These are phyloP conservation scores for Zaprionus camerounensis DNA, from an alignment of 1,140 invertebrate species.

Conservation along the genomic window DNA sequence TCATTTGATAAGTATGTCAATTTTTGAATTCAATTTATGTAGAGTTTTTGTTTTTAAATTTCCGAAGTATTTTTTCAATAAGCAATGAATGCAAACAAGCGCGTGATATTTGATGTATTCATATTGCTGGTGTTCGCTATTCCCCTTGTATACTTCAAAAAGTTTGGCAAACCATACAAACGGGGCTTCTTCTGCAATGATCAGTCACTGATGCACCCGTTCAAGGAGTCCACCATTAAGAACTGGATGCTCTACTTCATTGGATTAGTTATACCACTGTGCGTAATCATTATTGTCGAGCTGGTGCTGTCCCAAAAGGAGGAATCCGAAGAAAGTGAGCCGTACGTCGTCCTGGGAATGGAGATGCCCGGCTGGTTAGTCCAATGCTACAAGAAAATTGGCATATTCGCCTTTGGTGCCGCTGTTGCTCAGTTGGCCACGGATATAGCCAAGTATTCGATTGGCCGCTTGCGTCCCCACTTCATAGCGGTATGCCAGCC, in stretches of 20 bases:
- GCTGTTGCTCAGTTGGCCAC: constrained; percentile 92
- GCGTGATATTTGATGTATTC: too few relatives aligned
- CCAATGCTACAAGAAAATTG: constrained; percentile 90
- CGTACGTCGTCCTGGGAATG: constrained; percentile 85
- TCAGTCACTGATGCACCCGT: constrained; percentile 95
- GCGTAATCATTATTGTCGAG: constrained; percentile 87
- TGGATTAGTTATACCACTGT: constrained; percentile 89
- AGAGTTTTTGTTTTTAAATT: too few relatives aligned
- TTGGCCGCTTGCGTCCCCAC: constrained; percentile 96
- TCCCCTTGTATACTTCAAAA: constrained; percentile 89
- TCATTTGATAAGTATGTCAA: too few relatives aligned
- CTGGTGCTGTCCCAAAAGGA: constrained; percentile 47
- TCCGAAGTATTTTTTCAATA: too few relatives aligned
- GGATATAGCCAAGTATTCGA: constrained; percentile 95
- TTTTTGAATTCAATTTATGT: too few relatives aligned
- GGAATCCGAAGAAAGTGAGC: constrained; percentile 51
- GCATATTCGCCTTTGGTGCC: constrained; percentile 94
- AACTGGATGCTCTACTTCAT: constrained; percentile 91
- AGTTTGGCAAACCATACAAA: constrained; percentile 91
- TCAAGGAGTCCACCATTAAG: constrained; percentile 91
- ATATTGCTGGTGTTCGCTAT: constrained; percentile 85
- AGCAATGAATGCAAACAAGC: too few relatives aligned
- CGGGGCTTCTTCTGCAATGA: constrained; percentile 98
- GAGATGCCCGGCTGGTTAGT: constrained; percentile 89
- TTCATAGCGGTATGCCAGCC: constrained; percentile 92